Base-by-base conservation (phyloP, 2,113 vertebrate genomes). In the Sisor rabdophorus region DNA sequence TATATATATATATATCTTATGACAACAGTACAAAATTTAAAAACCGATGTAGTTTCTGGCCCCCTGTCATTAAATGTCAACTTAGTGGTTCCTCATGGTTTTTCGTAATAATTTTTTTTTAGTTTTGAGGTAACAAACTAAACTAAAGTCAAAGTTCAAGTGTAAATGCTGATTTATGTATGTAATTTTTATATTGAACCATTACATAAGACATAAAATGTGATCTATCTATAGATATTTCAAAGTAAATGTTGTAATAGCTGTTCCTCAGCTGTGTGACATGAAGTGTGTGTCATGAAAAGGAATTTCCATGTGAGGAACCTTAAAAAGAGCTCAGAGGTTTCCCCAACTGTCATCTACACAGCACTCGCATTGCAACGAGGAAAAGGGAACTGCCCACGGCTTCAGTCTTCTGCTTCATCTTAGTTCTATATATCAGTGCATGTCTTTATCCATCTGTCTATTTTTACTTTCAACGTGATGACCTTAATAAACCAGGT, bases 271-370 rank as follows among this genome's bases (percentile, higher is more conserved):
- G 12, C 4, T 76, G 58, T 82, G 50, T 71, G 78, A 77, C 63
- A 70, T 44, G 58, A 19, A 56, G 11, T 63, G 26, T 47, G 16
- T 72, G 83, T 82, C 81, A 81, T 79, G 58, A 89, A 89, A 89
- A 91, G 90, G 88, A 90, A 79, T 89, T 89, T 89, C 85, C 85
- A 72, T 26, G 76, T 56, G 84, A 83, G 73, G 76, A 87, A 85
- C 64, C 56, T 84, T 55, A 24, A 54, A 58, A 69, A 69, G 65
- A 20, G 65, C 65, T 52, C 20, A 5, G 40, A 36, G 69, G 69
- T 36, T 71, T 55, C 52, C 52, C 47, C 47, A 30, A 19, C 16
- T 52, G 13, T 30, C 47, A 22, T 52, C 28, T 55, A 71, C 69
- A 71, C 69, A 68, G n/a, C 24, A 1, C 40, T 30, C 22, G 1